These are phyloP conservation scores for Sminthopsis crassicaudata DNA, from an alignment of 2,113 vertebrate genomes.

Conservation along the genomic window DNA sequence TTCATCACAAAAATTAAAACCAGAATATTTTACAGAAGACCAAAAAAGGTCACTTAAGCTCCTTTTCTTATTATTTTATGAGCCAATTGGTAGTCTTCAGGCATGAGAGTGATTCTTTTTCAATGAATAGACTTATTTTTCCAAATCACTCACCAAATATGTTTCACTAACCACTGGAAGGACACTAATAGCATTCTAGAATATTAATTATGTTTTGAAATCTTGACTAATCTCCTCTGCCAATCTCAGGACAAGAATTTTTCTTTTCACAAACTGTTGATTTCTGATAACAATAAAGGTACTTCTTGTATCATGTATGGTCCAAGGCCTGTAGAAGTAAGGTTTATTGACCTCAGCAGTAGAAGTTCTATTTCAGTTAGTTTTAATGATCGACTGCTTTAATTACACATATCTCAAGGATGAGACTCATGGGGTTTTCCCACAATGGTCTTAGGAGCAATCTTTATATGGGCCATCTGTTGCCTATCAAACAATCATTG, in stretches of 20 bases:
- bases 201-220: slow-evolving; percentile 82
- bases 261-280: slow-evolving; percentile 89
- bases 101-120: slow-evolving; percentile 92
- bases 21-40: slow-evolving; percentile 90
- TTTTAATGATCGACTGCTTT: slow-evolving; percentile 81
- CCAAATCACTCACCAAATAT: slow-evolving; percentile 88
- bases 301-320: slow-evolving; percentile 86
- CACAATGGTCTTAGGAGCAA: slow-evolving; percentile 78
- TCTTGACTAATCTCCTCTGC: slow-evolving; percentile 89
- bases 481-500: too few species aligned
- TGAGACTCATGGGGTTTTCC: slow-evolving; percentile 75
- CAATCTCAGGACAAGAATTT: slow-evolving; percentile 89
- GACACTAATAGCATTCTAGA: slow-evolving; percentile 87
- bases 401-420: too few species aligned
- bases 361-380: slow-evolving; percentile 80
- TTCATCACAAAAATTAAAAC: slow-evolving; percentile 87
- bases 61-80: slow-evolving; percentile 90
- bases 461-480: slow-evolving; percentile 79
- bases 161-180: slow-evolving; percentile 87
- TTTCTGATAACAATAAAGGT: slow-evolving; percentile 87
- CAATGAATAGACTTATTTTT: slow-evolving; percentile 90
- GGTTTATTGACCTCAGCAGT: slow-evolving; percentile 80
- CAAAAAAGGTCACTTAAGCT: slow-evolving; percentile 82
- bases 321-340: slow-evolving; percentile 83
- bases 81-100: slow-evolving; percentile 91